phyloP scores from a whole-genome alignment of 1,140 invertebrate genomes.

The Dinoponera quadriceps region DNA sequence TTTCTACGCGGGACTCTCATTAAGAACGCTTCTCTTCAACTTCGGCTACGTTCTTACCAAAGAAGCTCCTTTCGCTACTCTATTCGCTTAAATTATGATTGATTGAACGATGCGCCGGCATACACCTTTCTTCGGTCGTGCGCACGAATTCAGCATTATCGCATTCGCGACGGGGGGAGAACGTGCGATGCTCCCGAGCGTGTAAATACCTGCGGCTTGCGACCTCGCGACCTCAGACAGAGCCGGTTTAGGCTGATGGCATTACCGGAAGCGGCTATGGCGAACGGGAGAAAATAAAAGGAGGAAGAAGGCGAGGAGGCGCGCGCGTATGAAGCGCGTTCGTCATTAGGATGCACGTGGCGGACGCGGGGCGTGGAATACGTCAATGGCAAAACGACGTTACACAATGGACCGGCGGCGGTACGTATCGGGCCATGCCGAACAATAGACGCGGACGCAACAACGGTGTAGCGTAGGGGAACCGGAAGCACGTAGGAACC shows the following conservation, averaged over 20 bases:
- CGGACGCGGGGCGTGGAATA: constrained; percentile 51
- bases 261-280: constrained; percentile 68
- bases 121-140: neutral
- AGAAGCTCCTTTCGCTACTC: too few species aligned
- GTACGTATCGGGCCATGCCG: constrained; percentile 77
- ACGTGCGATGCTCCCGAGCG: constrained; percentile 28
- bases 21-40: too few species aligned
- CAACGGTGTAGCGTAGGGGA: constrained; percentile 66
- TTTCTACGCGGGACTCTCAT: too few species aligned
- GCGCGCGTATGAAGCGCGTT: neutral
- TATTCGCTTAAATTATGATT: too few species aligned
- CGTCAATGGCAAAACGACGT: constrained; percentile 76
- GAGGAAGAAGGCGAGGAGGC: neutral
- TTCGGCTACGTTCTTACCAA: too few species aligned
- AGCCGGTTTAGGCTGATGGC: constrained; percentile 17
- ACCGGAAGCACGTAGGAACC: constrained; percentile 80
- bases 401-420: constrained; percentile 72
- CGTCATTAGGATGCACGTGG: constrained; percentile 75
- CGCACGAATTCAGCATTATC: constrained; percentile 19
- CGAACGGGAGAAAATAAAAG: neutral
- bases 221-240: constrained; percentile 4
- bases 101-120: neutral
- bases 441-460: constrained; percentile 76
- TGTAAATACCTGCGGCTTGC: neutral
- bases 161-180: neutral